phyloP scores from a whole-genome alignment of 2,797 vertebrate species.

The Saguinus oedipus region DNA sequence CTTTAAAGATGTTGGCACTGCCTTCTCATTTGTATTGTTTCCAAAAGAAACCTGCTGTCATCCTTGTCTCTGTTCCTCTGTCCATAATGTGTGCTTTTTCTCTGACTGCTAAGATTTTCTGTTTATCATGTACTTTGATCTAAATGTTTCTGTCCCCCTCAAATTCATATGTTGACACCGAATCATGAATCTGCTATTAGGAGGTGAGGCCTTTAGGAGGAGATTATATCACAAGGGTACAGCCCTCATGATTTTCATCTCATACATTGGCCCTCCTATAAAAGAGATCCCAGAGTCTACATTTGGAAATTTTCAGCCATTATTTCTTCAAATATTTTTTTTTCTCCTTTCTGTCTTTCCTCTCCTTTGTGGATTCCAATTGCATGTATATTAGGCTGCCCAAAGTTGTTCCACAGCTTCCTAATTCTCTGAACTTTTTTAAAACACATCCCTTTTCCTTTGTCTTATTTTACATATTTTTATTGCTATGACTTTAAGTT shows the following conservation, averaged over 20 bases:
- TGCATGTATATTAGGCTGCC: not conserved
- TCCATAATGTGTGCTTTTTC: not conserved
- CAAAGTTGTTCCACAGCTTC: not conserved
- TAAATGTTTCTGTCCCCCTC: not conserved
- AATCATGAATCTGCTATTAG: not conserved
- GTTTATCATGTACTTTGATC: not conserved
- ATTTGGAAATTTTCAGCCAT: not conserved
- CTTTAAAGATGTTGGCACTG: not conserved
- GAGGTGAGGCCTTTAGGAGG: not conserved
- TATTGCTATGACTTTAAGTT: not conserved
- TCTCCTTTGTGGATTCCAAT: not conserved
- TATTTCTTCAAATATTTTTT: not conserved
- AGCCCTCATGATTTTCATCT: not conserved
- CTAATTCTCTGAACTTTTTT: not conserved
- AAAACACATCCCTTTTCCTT: not conserved
- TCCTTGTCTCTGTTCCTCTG: not conserved
- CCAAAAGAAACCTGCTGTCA: not conserved
- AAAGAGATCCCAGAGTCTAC: not conserved
- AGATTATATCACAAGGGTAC: not conserved
- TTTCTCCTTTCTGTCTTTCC: not conserved
- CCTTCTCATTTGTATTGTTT: not conserved
- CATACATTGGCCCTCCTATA: not conserved
- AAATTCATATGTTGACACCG: not conserved
- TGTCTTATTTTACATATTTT: not conserved
- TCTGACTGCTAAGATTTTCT: not conserved